Evolutionary conservation across 1,140 invertebrate species (phyloP), one percentile per base, ranked within the genome.

Genomic region (Polypedilum pembai): DNA sequence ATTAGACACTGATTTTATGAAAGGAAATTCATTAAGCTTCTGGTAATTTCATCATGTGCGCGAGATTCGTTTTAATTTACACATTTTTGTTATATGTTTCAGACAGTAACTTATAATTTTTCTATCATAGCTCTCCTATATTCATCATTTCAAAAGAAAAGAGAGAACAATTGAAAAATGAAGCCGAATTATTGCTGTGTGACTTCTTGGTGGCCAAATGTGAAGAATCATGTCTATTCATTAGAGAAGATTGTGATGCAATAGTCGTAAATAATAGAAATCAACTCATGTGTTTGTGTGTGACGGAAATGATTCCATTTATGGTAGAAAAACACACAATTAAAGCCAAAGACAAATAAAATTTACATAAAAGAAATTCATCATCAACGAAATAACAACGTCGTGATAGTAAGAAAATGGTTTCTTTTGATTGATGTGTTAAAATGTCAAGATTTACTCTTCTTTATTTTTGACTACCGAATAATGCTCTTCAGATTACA

Each of bases 301-400:
- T 56, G 45, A 56, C 45, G 45, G 45, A 56, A n/a, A 56, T 33
- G 24, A 33, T 45, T 45, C 41, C 41, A 56, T 56, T 15, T 12
- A 56, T 56, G 45, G 45, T 15, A 4, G 45, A 56, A n/a, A 56
- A 56, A 56, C 45, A 56, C 45, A 56, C 45, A 56, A 15, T 56
- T n/a, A n/a, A n/a, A n/a, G 45, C 45, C n/a, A n/a, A n/a, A 33
- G 5, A 33, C 24, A 33, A 15, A 45, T 12, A 3, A 56, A 56
- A 56, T 56, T 56, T 56, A 56, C 45, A 56, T 56, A 56, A 56
- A 56, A 56, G 45, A 56, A 56, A 56, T 56, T 56, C 45, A 56
- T 56, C 45, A 56, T 56, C 45, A 56, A n/a, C 45, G 45, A 56
- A 12, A 56, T 56, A 56, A 56, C n/a, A n/a, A 33, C 24, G 5